phyloP scores from a whole-genome alignment of 2,797 vertebrate genomes.

The Gymnocypris eckloni region DNA sequence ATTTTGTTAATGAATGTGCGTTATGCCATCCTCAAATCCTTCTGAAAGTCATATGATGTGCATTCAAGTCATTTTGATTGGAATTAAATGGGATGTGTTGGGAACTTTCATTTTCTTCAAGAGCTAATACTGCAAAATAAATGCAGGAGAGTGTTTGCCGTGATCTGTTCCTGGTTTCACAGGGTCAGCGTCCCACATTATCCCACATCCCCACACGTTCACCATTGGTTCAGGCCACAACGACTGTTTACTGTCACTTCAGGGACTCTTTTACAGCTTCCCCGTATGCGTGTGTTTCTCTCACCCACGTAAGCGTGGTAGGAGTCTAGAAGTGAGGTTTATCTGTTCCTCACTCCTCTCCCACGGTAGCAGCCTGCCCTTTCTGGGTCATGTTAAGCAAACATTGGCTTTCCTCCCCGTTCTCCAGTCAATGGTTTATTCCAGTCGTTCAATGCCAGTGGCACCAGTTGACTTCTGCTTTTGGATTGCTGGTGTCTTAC shows the following conservation, averaged over 20 bases:
- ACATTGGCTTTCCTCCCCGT: constrained; percentile 14
- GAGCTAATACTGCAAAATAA: background rate
- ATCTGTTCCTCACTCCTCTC: constrained; percentile 47
- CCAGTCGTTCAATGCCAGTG: constrained; percentile 22
- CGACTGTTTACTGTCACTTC: constrained; percentile 1
- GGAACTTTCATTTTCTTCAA: background rate
- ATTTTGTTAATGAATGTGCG: background rate
- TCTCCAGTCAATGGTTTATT: constrained; percentile 47
- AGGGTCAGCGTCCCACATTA: constrained; percentile 12
- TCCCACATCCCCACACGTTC: background rate
- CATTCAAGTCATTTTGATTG: background rate
- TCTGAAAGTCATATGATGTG: background rate
- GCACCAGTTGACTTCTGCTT: constrained; percentile 46
- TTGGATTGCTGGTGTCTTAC: constrained; percentile 16
- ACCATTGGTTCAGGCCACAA: background rate
- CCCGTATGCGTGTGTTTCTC: background rate
- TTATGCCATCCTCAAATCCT: background rate
- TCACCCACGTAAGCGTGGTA: constrained; percentile 22
- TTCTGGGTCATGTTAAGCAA: constrained; percentile 41
- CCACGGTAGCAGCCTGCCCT: constrained; percentile 31
- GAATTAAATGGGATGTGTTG: background rate
- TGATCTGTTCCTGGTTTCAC: background rate
- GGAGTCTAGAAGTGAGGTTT: constrained; percentile 52
- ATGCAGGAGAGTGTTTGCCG: background rate
- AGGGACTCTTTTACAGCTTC: constrained; percentile 14